A percentile compares a stretch with the other conserved stretches of the same genome.
phyloP scores from a whole-genome alignment of 2,888 invertebrate species.

The Stenurella melanura region DNA sequence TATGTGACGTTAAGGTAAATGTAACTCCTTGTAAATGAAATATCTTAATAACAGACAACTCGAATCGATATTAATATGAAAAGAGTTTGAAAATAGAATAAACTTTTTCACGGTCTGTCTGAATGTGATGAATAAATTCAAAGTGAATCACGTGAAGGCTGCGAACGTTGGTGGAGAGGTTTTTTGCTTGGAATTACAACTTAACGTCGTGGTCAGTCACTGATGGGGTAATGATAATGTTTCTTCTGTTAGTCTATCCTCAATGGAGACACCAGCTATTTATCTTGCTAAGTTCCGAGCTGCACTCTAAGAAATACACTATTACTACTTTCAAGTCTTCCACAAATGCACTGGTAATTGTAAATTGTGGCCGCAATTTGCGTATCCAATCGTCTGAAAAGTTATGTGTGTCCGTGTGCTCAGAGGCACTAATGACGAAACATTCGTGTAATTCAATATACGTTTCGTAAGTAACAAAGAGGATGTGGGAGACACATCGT shows the following conservation, averaged over 20 bases:
- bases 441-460: too few relatives aligned
- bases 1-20: too few relatives aligned
- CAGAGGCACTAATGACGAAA: not conserved
- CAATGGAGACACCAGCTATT: conserved; percentile 1
- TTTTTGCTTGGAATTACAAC: conserved; percentile 16
- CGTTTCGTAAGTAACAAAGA: too few relatives aligned
- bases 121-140: not conserved
- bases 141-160: not conserved
- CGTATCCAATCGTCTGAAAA: not conserved
- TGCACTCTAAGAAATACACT: not conserved
- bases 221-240: conserved; percentile 23
- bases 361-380: conserved; percentile 24
- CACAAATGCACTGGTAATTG: conserved; percentile 23
- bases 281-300: conserved; percentile 15
- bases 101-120: too few relatives aligned
- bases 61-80: too few relatives aligned
- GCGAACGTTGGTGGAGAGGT: not conserved
- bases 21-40: too few relatives aligned
- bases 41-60: too few relatives aligned
- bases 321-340: not conserved
- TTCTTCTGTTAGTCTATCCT: conserved; percentile 2
- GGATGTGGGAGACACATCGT: too few relatives aligned
- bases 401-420: not conserved
- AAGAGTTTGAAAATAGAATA: too few relatives aligned
- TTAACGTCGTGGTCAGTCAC: conserved; percentile 11